These are phyloP conservation scores for Philonicus albiceps DNA, from an alignment of 2,888 invertebrate species.

Conservation along the genomic window DNA sequence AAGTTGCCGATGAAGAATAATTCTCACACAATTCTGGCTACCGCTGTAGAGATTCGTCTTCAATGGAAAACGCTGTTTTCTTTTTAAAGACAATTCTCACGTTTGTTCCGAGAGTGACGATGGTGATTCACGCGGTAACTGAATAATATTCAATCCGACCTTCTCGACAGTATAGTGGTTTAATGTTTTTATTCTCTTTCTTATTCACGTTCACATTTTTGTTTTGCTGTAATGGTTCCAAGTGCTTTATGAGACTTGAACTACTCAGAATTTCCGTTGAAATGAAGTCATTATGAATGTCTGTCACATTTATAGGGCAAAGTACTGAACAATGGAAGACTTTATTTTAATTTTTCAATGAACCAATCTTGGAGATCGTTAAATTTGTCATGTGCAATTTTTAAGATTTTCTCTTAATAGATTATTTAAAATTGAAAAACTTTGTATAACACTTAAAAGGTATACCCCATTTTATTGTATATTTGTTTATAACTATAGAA, in stretches of 20 bases:
- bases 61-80: slow-evolving; percentile 22
- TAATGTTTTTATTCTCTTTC: slow-evolving; percentile 6
- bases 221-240: not conserved
- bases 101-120: slow-evolving; percentile 12
- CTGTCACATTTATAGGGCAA: slow-evolving; percentile 16
- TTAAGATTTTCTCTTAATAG: not conserved
- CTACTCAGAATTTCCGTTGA: slow-evolving; percentile 37
- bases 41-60: slow-evolving; percentile 12
- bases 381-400: not conserved
- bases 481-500: no score
- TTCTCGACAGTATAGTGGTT: not conserved
- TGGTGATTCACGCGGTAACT: slow-evolving; percentile 22
- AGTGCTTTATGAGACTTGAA: slow-evolving; percentile 23
- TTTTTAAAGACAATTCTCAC: slow-evolving; percentile 31
- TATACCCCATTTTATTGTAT: no score
- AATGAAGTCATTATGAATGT: slow-evolving; percentile 20
- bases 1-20: not conserved
- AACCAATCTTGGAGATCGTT: not conserved
- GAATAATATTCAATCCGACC: slow-evolving; percentile 34
- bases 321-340: not conserved
- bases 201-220: not conserved
- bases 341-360: not conserved
- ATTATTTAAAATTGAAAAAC: no score
- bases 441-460: no score
- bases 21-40: not conserved